Conservation (phyloP, 2,113 vertebrate species). For the Pseudolaguvia tuberculata region DNA sequence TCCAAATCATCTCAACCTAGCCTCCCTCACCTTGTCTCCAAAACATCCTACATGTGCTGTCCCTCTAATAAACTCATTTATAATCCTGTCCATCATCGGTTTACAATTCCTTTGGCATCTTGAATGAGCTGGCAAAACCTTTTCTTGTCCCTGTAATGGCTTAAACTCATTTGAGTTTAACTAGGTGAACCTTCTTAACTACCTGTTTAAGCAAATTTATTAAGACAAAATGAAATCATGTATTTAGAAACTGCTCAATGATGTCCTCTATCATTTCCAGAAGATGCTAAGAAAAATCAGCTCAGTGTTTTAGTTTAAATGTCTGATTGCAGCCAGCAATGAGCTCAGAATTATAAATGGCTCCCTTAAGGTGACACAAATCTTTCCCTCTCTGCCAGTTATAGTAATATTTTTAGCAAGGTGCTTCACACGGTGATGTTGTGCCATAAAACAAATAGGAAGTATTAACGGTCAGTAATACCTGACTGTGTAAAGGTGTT, state of each 20-base stretch:
- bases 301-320: neutral
- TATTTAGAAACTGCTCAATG: neutral
- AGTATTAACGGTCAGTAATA: constrained; percentile 3
- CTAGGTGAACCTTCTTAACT: too few relatives aligned
- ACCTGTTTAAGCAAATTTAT: neutral
- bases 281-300: neutral
- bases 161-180: too few relatives aligned
- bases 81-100: too few relatives aligned
- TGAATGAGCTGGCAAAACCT: too few relatives aligned
- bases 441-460: constrained; percentile 18
- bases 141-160: too few relatives aligned
- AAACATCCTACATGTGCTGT: too few relatives aligned
- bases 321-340: neutral
- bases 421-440: neutral
- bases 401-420: constrained; percentile 12
- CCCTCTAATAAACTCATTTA: too few relatives aligned
- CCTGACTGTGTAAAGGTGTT: neutral
- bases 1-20: too few relatives aligned
- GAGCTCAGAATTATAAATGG: constrained; percentile 4
- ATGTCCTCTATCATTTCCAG: neutral
- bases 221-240: neutral
- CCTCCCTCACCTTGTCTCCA: too few relatives aligned
- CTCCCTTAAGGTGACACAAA: constrained; percentile 13
- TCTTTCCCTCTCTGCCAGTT: constrained; percentile 1
- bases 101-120: too few relatives aligned